Percentiles rank a stretch among this genome's conserved stretches.
Conservation (phyloP, 2,888 invertebrate species). For the Tuberolachnus salignus region DNA sequence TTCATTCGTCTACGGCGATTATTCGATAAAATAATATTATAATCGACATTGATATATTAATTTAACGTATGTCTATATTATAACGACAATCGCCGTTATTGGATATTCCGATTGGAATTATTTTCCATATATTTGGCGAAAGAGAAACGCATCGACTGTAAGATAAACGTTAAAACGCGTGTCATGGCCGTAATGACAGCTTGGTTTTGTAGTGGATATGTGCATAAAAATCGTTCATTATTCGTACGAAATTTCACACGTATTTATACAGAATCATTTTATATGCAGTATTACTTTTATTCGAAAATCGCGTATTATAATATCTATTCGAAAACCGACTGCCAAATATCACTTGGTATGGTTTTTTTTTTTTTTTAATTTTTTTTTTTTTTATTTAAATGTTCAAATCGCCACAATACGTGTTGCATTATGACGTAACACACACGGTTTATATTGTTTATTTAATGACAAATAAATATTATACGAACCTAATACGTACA, state of each 20-base stretch:
- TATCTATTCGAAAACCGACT: background rate
- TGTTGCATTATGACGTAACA: too few relatives aligned
- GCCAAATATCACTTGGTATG: background rate
- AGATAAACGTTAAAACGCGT: constrained; percentile 2
- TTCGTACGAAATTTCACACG: constrained; percentile 10
- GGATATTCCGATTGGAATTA: background rate
- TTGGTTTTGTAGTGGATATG: constrained; percentile 11
- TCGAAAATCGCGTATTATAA: background rate
- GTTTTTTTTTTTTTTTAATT: too few relatives aligned
- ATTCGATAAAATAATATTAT: too few relatives aligned
- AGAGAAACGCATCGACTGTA: constrained; percentile 15
- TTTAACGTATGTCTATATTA: too few relatives aligned
- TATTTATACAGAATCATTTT: background rate
- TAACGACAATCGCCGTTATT: too few relatives aligned
- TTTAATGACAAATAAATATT: too few relatives aligned
- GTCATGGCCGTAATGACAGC: constrained; percentile 38
- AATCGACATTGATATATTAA: too few relatives aligned
- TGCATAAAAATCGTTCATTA: constrained; percentile 23
- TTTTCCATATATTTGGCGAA: constrained; percentile 2
- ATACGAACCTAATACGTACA: too few relatives aligned
- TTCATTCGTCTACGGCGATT: too few relatives aligned
- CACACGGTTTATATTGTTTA: too few relatives aligned
- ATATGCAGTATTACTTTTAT: background rate
- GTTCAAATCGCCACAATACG: too few relatives aligned
- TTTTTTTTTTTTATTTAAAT: too few relatives aligned